Percentiles rank a stretch among this genome's conserved stretches.
Evolutionary conservation across 2,113 vertebrate species (phyloP).

Genomic region (Halichoeres trimaculatus): DNA sequence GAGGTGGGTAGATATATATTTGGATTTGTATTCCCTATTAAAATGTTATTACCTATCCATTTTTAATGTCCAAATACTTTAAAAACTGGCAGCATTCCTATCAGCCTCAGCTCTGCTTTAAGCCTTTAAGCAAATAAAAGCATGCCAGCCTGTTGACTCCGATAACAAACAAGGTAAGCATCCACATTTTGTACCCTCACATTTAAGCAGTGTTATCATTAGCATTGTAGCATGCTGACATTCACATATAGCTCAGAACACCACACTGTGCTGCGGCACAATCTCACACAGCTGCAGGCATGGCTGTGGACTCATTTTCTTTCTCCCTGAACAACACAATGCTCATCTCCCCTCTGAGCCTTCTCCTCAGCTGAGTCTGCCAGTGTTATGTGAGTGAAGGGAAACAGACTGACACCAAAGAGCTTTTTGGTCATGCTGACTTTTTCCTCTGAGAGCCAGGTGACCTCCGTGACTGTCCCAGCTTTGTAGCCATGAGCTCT

Average conservation of each 20-base stretch:
- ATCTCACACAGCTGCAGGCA: background rate
- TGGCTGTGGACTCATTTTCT: background rate
- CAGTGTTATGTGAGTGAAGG: constrained; percentile 18
- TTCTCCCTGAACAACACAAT: constrained; percentile 5
- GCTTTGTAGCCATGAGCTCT: constrained; percentile 56
- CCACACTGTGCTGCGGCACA: background rate
- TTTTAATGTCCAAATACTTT: background rate
- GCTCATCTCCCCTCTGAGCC: constrained; percentile 17
- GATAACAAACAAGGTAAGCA: background rate
- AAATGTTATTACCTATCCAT: background rate
- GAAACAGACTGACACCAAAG: constrained; percentile 20
- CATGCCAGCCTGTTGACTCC: background rate
- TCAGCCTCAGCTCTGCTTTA: background rate
- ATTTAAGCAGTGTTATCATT: background rate
- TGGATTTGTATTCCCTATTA: too few relatives aligned
- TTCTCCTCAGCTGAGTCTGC: constrained; percentile 13
- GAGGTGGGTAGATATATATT: too few relatives aligned
- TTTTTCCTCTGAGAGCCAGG: constrained; percentile 51
- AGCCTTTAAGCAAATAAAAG: background rate
- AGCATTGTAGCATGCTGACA: background rate
- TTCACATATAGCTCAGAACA: constrained; percentile 3
- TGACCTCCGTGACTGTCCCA: constrained; percentile 63
- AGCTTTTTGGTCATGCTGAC: constrained; percentile 46
- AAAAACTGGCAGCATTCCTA: background rate
- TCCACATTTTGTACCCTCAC: background rate